Base-by-base conservation (phyloP, 2,113 vertebrate genomes). In the Aegithalos caudatus region DNA sequence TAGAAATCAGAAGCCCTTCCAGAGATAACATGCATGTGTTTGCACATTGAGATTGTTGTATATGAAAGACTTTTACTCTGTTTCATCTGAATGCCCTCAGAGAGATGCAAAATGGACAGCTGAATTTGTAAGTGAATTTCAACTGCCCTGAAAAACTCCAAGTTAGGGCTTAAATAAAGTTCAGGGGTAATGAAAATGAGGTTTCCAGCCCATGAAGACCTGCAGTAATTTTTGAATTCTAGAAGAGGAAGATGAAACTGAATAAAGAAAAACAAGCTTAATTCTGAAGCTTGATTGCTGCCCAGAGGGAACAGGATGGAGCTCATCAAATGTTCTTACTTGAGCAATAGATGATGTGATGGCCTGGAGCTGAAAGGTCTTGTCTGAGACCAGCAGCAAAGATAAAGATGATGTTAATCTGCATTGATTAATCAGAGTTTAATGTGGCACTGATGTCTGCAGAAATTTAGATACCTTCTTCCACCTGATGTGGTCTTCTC, bases 341-440 rank as follows among this genome's bases (percentile, higher is more conserved):
- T 88, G 40, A 60, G 45, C 58, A 77, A 56, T 4, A 61, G 66
- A 42, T 86, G 70, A 89, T 65, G 37, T 37, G 56, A 64, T 28
- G n/a, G 47, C 76, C 84, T 51, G 40, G 54, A 88, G 56, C 51
- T 82, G 62, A 88, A 79, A 88, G 58, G 73, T 81, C 94, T 91
- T 71, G 31, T 60, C 51, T 90, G 72, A 84, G 50, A 77, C 22
- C 3, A 20, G 54, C 51, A 77, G 54, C 28, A 61, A 86, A 85
- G 60, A 73, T 47, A 64, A 81, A 71, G 69, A 67, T 66, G 17
- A 61, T 57, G 67, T 65, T 93, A 82, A 77, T 62, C 29, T 86
- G 72, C 87, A 86, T 18, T 90, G 90, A 93, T 86, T 94, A 92
- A 88, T 90, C 85, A 93, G 50, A 77, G 29, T 38, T 82, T 76